Percentiles rank a stretch among this genome's conserved stretches.
Conservation (phyloP, 2,113 vertebrate species). For the Notarius lentiginosus region DNA sequence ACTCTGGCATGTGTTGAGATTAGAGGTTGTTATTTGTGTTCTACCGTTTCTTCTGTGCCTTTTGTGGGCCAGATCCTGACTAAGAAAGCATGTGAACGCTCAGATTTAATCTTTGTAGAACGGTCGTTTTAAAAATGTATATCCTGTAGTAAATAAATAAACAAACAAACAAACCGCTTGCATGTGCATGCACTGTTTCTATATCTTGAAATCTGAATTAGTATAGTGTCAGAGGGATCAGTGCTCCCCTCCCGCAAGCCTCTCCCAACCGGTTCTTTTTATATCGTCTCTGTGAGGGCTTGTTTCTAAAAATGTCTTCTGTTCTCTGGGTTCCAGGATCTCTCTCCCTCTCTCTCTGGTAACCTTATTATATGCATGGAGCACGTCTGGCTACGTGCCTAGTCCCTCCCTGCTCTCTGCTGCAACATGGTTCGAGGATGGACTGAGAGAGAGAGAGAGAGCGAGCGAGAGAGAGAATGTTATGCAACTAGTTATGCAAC, state of each 20-base stretch:
- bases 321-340: conserved; percentile 40
- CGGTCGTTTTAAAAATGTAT: not conserved
- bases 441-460: conserved; percentile 52
- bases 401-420: conserved; percentile 57
- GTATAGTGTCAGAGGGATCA: conserved; percentile 2
- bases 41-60: not conserved
- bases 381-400: conserved; percentile 51
- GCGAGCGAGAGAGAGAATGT: conserved; percentile 73
- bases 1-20: not conserved
- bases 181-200: not conserved
- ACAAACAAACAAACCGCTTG: not conserved
- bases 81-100: not conserved
- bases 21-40: not conserved
- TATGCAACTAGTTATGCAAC: conserved; percentile 79
- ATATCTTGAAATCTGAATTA: not conserved
- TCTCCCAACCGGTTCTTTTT: conserved; percentile 17
- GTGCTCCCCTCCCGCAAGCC: not conserved
- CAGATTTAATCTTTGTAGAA: not conserved
- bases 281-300: conserved; percentile 20
- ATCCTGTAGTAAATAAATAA: not conserved
- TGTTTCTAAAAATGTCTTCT: conserved; percentile 51
- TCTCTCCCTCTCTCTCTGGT: conserved; percentile 38
- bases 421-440: conserved; percentile 59
- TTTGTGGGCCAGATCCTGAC: not conserved
- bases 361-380: conserved; percentile 60